These are phyloP conservation scores for Acrossocheilus wenchowensis DNA, from an alignment of 2,797 vertebrate genomes.

Conservation along the genomic window DNA sequence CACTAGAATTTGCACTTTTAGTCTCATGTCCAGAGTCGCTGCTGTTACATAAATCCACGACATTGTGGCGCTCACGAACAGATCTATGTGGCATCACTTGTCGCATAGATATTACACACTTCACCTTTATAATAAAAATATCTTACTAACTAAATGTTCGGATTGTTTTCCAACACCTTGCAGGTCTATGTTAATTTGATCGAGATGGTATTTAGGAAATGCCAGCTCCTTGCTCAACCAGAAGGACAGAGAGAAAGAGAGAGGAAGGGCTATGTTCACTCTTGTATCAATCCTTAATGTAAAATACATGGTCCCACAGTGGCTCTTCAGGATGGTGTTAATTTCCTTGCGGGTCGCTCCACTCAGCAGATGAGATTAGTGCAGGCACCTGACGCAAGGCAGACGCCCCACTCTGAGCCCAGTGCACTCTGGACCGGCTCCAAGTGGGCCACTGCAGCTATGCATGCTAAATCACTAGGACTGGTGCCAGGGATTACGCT, in stretches of 20 bases:
- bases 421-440: constrained; percentile 61
- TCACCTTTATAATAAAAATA: constrained; percentile 17
- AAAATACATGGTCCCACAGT: constrained; percentile 73
- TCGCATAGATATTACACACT: neutral
- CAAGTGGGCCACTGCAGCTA: constrained; percentile 56
- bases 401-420: constrained; percentile 40
- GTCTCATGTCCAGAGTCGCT: neutral
- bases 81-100: neutral
- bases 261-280: no score
- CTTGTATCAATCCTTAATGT: constrained; percentile 75
- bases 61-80: neutral
- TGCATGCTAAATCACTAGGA: constrained; percentile 27
- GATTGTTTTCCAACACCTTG: constrained; percentile 21
- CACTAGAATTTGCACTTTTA: neutral
- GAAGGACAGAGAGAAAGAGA: no score
- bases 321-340: constrained; percentile 60
- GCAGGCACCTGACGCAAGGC: constrained; percentile 54
- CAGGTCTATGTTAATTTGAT: constrained; percentile 50
- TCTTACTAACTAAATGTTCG: neutral
- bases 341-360: constrained; percentile 48
- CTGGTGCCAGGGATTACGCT: constrained; percentile 18
- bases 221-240: constrained; percentile 45
- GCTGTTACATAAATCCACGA: neutral
- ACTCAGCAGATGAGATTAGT: constrained; percentile 57
- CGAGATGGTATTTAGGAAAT: constrained; percentile 57